Conservation (phyloP, 2,113 vertebrate genomes). For the Passer montanus region DNA sequence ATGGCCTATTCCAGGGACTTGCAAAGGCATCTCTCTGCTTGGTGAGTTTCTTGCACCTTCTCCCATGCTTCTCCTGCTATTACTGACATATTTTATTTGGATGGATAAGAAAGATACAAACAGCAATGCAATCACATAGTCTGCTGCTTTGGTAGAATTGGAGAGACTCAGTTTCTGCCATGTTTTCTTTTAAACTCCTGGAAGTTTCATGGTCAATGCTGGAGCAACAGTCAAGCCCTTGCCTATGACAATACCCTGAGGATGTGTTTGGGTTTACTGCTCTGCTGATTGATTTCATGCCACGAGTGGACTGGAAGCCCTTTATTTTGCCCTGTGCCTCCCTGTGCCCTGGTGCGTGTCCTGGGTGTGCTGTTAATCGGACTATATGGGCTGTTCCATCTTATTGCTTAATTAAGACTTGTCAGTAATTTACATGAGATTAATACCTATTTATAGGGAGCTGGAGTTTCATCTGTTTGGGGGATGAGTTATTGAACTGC, state of each 20-base stretch:
- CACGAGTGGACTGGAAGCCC: not conserved
- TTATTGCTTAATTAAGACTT: constrained; percentile 62
- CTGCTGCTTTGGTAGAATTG: not conserved
- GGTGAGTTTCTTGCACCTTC: not conserved
- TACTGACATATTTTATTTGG: not conserved
- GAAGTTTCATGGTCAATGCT: not conserved
- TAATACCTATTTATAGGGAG: constrained; percentile 63
- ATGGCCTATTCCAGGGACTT: not conserved
- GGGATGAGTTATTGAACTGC: constrained; percentile 38
- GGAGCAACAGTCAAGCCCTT: not conserved
- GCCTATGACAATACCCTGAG: not conserved
- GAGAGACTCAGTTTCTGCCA: not conserved
- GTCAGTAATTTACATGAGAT: constrained; percentile 61
- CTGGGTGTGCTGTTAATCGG: constrained; percentile 47
- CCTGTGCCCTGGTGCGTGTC: not conserved
- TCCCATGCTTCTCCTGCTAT: not conserved
- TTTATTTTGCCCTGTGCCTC: constrained; percentile 2
- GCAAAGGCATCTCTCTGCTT: not conserved
- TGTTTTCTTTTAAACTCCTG: not conserved
- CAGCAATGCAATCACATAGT: not conserved
- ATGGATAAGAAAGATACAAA: not conserved
- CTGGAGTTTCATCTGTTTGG: constrained; percentile 34
- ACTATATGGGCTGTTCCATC: not conserved
- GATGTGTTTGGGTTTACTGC: not conserved
- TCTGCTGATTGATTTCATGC: not conserved